phyloP scores from a whole-genome alignment of 2,113 vertebrate genomes.

The Numida meleagris region DNA sequence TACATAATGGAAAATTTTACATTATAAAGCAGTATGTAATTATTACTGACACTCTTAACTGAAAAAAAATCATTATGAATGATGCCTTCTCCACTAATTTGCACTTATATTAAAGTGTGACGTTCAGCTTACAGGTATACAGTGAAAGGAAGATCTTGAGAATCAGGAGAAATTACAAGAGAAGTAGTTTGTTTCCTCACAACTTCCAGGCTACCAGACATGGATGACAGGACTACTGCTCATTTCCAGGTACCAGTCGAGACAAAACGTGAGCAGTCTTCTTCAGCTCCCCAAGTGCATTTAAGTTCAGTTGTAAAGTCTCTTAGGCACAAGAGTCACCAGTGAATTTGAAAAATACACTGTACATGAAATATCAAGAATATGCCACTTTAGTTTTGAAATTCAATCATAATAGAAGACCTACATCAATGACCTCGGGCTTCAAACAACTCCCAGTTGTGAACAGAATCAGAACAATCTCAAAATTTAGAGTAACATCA shows the following conservation, averaged over 20 bases:
- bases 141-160: background rate
- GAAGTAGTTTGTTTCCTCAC: background rate
- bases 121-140: background rate
- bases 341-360: background rate
- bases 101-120: background rate
- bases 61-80: background rate
- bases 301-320: background rate
- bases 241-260: background rate
- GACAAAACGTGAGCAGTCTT: background rate
- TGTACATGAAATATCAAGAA: background rate
- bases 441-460: background rate
- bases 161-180: background rate
- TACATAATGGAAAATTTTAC: background rate
- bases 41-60: background rate
- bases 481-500: background rate
- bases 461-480: background rate
- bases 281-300: background rate
- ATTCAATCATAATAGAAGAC: background rate
- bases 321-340: background rate
- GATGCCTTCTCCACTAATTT: background rate
- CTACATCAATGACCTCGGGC: too few species aligned
- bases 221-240: background rate
- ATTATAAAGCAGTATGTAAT: background rate
- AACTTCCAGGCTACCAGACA: background rate
- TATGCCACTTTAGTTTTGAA: background rate